Percentiles rank a stretch among this genome's conserved stretches.
These are phyloP conservation scores for Torymus aiolomorphi DNA, from an alignment of 2,888 invertebrate genomes.

Conservation along the genomic window DNA sequence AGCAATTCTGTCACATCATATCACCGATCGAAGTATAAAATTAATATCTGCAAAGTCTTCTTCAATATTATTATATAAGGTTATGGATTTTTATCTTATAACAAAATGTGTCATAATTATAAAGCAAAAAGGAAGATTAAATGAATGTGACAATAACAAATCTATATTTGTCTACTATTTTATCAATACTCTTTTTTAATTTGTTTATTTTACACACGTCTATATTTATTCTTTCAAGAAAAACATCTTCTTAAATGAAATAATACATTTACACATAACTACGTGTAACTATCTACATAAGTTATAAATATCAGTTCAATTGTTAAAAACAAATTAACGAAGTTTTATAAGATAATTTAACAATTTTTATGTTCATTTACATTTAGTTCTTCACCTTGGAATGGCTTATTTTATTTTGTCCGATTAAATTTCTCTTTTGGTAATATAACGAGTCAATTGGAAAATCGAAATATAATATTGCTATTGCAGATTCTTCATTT, in stretches of 20 bases:
- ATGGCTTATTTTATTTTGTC: conserved; percentile 2
- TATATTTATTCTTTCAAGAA: conserved; percentile 42
- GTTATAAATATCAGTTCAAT: conserved; percentile 30
- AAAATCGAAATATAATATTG: too few relatives aligned
- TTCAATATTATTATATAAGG: conserved; percentile 35
- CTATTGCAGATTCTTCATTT: background rate
- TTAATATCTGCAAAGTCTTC: conserved; percentile 54
- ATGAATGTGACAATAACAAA: conserved; percentile 51
- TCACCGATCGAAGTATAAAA: conserved; percentile 63
- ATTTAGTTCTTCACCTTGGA: conserved; percentile 1
- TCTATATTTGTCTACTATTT: background rate
- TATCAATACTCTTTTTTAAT: conserved; percentile 40
- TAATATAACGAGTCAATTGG: background rate
- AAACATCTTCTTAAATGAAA: conserved; percentile 24
- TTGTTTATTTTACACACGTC: conserved; percentile 50
- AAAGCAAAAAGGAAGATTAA: conserved; percentile 41
- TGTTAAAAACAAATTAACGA: too few relatives aligned
- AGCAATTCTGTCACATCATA: conserved; percentile 62
- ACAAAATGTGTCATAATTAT: conserved; percentile 28
- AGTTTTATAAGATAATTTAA: background rate
- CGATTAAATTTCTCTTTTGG: background rate
- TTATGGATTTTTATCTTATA: conserved; percentile 18
- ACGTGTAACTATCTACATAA: conserved; percentile 37
- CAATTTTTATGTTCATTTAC: conserved; percentile 37
- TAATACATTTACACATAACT: conserved; percentile 44